phyloP scores from a whole-genome alignment of 2,888 invertebrate genomes.

The Orthonevra nobilis region DNA sequence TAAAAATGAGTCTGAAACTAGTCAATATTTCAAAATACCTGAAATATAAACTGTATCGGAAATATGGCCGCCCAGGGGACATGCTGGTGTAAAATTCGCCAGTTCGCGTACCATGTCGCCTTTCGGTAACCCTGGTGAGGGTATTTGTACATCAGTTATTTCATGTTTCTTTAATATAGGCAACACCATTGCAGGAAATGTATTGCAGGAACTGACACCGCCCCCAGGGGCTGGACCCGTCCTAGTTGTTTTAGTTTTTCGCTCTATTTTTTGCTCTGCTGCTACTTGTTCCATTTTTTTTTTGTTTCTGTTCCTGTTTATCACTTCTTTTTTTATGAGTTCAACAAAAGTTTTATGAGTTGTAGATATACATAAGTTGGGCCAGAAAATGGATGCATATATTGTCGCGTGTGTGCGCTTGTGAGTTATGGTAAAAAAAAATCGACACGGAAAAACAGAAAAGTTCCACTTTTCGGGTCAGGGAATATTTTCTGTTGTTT shows the following conservation, averaged over 20 bases:
- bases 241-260: conserved; percentile 16
- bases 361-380: conserved; percentile 31
- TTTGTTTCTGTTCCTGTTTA: conserved; percentile 57
- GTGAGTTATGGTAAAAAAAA: not conserved
- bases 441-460: conserved; percentile 27
- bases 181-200: conserved; percentile 62
- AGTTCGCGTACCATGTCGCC: too few species aligned
- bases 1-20: too few species aligned
- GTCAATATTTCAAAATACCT: too few species aligned
- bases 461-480: conserved; percentile 37
- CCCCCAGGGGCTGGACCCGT: conserved; percentile 53
- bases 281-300: conserved; percentile 47
- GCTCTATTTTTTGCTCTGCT: conserved; percentile 7
- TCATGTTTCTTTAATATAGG: conserved; percentile 44
- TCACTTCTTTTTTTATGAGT: conserved; percentile 68
- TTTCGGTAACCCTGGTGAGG: too few species aligned
- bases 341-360: conserved; percentile 71
- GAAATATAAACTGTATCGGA: too few species aligned
- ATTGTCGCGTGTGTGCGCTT: conserved; percentile 12
- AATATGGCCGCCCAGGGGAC: too few species aligned
- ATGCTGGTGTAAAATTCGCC: too few species aligned
- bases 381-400: conserved; percentile 57
- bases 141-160: too few species aligned
- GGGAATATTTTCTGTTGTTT: not conserved
- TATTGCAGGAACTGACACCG: conserved; percentile 63